Evolutionary conservation across 2,888 invertebrate genomes (phyloP), one percentile per base, ranked within the genome.

Genomic region (Eilema caniola): DNA sequence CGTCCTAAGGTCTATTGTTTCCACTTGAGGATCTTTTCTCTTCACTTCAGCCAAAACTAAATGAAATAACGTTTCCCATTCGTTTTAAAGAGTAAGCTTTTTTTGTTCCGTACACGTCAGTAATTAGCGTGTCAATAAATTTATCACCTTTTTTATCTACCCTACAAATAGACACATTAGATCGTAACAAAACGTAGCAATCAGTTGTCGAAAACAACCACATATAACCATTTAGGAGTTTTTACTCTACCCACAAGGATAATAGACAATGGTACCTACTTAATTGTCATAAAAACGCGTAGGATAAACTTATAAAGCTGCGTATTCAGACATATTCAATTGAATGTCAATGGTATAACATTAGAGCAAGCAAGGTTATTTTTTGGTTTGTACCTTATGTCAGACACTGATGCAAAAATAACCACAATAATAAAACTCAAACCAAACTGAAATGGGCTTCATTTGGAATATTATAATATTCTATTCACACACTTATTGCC

Each of bases 281-380:
- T 86, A 88, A 88, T 88, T 86, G 85, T 75, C 73, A 78, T 79
- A 84, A 88, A 88, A 87, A 87, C 76, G 23, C 59, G 28, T 75
- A 67, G 76, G 73, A 78, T 66, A 47, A 69, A 73, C 75, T 70
- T 66, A 68, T 74, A 71, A 76, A 69, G 71, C 65, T 53, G 12
- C 7, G 28, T 64, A 28, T 28, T 12, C 28, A 37, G 33, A 12
- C 33, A 64, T n/a, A 63, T 64, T 63, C 24, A 28, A 25, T 12
- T 47, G 16, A 64, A 64, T 64, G 12, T 16, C 28, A 25, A 53
- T 47, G 7, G n/a, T 20, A 37, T 1, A 62, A 62, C 31, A 61
- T 33, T 62, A 24, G 63, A 24, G 14, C 12, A 57, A 1, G 14
- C 57, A 25, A 24, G 14, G 57, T 23, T 59, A 59, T 25, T 25